Evolutionary conservation across 2,113 vertebrate species (phyloP), one percentile per base, ranked within the genome.

Genomic region (Mola mola): DNA sequence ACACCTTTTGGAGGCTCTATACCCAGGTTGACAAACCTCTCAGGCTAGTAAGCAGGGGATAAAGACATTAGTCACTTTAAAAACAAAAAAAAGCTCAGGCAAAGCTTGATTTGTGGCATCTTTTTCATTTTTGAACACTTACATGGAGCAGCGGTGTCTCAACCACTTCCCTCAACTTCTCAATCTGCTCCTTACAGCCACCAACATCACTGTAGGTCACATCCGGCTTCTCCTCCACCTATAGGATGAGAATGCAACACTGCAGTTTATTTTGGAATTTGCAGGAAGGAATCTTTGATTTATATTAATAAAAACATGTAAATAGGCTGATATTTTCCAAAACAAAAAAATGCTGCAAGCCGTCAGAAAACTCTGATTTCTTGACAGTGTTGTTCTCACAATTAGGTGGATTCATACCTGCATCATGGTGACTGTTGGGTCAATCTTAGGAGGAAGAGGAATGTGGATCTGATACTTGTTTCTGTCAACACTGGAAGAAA

Each of bases 391-490:
- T 15, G 6, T 31, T 13, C 16, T 44, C 28, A 10, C 11, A 22
- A 59, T 4, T 17, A 8, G 4, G 33, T 24, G 38, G 4, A 13
- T 22, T 20, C 66, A 19, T 38, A 98, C 97, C 94, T 99, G 97
- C 97, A 99, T 99, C 97, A 99, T 99, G 31, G 97, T 99, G 72
- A 99, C 97, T 0, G 97, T 99, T 19, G 97, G 97, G 79, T 99
- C 97, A 66, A 99, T 99, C 90, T 99, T 99, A 1, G 97, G 97
- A 83, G 97, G 97, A 73, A 99, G 88, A 2, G 97, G 97, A 36
- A 99, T 99, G 56, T 99, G 97, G 84, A 99, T 99, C 88, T 99
- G 97, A 64, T 99, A 99, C 69, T 99, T 99, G 91, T 99, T 99
- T 85, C 97, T 93, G 91, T 99, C 97, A 65, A 99, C 97, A 16